Conservation (phyloP, 2,888 invertebrate species). For the Leptura quadrifasciata region DNA sequence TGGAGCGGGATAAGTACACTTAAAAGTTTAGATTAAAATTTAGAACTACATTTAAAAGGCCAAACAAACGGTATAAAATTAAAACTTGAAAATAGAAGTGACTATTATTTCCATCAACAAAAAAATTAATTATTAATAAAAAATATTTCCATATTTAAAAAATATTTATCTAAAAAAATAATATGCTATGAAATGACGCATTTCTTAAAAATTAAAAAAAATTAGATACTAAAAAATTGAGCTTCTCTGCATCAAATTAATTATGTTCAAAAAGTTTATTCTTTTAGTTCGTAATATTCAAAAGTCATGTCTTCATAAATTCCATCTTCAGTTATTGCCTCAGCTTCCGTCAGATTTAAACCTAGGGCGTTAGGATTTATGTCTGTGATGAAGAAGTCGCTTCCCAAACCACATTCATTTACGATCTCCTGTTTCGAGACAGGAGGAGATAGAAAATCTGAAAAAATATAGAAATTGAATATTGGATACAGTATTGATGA, state of each 20-base stretch:
- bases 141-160: slow-evolving; percentile 18
- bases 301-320: slow-evolving; percentile 75
- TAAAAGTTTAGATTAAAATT: slow-evolving; percentile 38
- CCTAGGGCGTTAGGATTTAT: slow-evolving; percentile 75
- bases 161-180: slow-evolving; percentile 32
- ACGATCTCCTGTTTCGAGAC: slow-evolving; percentile 88
- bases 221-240: slow-evolving; percentile 30
- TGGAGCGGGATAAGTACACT: slow-evolving; percentile 35
- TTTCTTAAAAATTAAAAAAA: slow-evolving; percentile 28
- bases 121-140: slow-evolving; percentile 21
- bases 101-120: neutral
- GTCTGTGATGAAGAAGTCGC: slow-evolving; percentile 76
- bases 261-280: slow-evolving; percentile 15
- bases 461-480: slow-evolving; percentile 51
- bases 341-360: slow-evolving; percentile 75
- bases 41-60: slow-evolving; percentile 29
- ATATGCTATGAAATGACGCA: slow-evolving; percentile 17
- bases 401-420: slow-evolving; percentile 84
- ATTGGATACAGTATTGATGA: slow-evolving; percentile 31
- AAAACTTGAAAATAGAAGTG: slow-evolving; percentile 6
- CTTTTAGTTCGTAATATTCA: slow-evolving; percentile 74
- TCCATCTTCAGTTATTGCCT: slow-evolving; percentile 74
- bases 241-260: slow-evolving; percentile 25
- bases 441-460: slow-evolving; percentile 77
- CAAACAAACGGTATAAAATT: neutral